Conservation (phyloP, 1,140 invertebrate genomes). For the Diabrotica undecimpunctata region DNA sequence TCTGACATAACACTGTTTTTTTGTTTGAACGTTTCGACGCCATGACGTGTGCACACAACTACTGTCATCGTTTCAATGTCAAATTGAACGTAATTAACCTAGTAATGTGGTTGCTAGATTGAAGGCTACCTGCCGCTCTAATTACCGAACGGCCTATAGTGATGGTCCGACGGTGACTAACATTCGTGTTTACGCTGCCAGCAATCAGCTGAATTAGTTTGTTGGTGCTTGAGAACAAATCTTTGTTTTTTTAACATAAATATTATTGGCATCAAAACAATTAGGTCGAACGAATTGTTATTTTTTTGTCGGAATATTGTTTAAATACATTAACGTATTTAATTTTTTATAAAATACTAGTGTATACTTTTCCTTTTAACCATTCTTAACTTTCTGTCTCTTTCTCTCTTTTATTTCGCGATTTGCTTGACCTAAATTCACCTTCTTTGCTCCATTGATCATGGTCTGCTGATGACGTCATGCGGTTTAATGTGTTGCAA, state of each 20-base stretch:
- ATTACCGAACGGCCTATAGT: neutral
- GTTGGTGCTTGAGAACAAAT: neutral
- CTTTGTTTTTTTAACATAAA: neutral
- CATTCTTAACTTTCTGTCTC: neutral
- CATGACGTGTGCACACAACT: conserved; percentile 4
- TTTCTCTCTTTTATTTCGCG: neutral
- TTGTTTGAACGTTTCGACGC: conserved; percentile 9
- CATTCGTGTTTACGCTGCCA: neutral
- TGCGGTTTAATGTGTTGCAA: conserved; percentile 4
- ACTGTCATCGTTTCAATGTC: conserved; percentile 16
- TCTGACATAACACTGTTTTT: conserved; percentile 13
- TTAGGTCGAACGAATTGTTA: neutral
- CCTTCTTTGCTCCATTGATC: conserved; percentile 14
- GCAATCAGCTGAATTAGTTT: neutral
- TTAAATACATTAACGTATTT: too few species aligned
- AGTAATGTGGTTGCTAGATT: conserved; percentile 9
- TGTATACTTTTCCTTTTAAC: too few species aligned
- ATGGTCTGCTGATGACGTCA: conserved; percentile 9
- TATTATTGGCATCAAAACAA: neutral
- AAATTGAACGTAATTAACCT: conserved; percentile 15
- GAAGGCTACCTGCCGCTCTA: conserved; percentile 2
- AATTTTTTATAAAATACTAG: too few species aligned
- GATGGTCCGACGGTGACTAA: neutral
- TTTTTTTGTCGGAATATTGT: too few species aligned
- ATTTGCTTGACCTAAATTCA: conserved; percentile 6